A percentile compares a stretch with the other conserved stretches of the same genome.
Evolutionary conservation across 2,113 vertebrate genomes (phyloP).

Genomic region (Illadopsis cleaveri): DNA sequence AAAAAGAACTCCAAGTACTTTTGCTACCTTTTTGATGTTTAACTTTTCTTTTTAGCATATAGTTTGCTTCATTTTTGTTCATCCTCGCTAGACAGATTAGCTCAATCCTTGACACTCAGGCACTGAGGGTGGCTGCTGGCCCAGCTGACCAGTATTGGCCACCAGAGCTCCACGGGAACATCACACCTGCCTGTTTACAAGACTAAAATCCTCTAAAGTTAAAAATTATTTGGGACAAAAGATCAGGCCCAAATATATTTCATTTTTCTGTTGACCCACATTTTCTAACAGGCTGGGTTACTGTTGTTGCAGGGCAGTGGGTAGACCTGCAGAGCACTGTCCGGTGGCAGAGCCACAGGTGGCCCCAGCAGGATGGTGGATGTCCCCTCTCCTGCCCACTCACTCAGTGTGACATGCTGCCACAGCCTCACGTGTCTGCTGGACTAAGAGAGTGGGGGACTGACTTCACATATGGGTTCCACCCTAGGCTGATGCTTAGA

Average conservation of each 20-base stretch:
- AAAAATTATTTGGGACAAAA: not conserved
- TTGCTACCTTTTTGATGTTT: not conserved
- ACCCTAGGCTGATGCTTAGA: not conserved
- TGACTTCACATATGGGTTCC: not conserved
- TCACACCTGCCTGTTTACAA: not conserved
- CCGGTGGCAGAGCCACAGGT: not conserved
- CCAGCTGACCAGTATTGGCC: not conserved
- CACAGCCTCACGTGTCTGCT: rapidly evolving
- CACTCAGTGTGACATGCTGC: rapidly evolving
- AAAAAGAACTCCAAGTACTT: not conserved
- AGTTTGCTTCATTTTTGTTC: not conserved
- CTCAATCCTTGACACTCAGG: not conserved
- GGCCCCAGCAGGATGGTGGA: not conserved
- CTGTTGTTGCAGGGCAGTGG: not conserved
- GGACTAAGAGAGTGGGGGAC: not conserved
- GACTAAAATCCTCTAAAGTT: not conserved
- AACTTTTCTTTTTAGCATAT: not conserved
- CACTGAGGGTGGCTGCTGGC: not conserved
- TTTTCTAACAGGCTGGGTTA: not conserved
- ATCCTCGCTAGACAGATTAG: not conserved
- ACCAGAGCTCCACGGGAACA: not conserved
- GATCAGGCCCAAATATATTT: not conserved
- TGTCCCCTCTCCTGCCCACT: not conserved
- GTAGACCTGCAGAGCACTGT: not conserved
- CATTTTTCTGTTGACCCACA: not conserved